phyloP scores from a whole-genome alignment of 64 coral and sea anemone species.

The Stylophora pistillata region DNA sequence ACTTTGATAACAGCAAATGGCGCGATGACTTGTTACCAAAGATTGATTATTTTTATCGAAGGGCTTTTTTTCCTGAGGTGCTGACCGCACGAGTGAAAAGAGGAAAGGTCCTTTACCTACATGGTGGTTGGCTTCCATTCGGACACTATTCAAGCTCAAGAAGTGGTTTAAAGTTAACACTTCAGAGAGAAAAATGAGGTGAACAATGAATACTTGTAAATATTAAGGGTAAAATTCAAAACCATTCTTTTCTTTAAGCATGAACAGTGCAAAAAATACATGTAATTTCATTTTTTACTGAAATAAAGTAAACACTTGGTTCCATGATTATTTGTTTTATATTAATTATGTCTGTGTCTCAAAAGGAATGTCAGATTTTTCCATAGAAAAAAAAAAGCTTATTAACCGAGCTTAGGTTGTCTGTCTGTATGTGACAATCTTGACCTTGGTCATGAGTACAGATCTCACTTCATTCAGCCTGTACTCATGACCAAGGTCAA shows the following conservation, averaged over 20 bases:
- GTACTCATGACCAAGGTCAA: too few relatives aligned
- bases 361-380: too few relatives aligned
- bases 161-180: conserved; percentile 30
- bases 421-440: too few relatives aligned
- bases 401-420: too few relatives aligned
- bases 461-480: too few relatives aligned
- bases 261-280: conserved; percentile 4
- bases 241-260: not conserved
- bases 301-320: too few relatives aligned
- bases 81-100: conserved; percentile 41
- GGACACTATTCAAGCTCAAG: conserved; percentile 22
- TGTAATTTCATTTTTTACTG: too few relatives aligned
- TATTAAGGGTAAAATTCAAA: not conserved
- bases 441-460: too few relatives aligned
- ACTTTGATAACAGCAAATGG: conserved; percentile 26
- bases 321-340: too few relatives aligned
- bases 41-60: conserved; percentile 27
- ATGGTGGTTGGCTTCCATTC: conserved; percentile 48
- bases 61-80: conserved; percentile 51
- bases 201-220: conserved; percentile 10
- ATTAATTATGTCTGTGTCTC: too few relatives aligned
- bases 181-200: conserved; percentile 12
- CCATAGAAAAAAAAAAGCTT: conserved; percentile 6
- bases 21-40: conserved; percentile 23
- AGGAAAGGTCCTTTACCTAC: conserved; percentile 36